These are phyloP conservation scores for Eublepharis macularius DNA, from an alignment of 2,113 vertebrate genomes.

Conservation along the genomic window DNA sequence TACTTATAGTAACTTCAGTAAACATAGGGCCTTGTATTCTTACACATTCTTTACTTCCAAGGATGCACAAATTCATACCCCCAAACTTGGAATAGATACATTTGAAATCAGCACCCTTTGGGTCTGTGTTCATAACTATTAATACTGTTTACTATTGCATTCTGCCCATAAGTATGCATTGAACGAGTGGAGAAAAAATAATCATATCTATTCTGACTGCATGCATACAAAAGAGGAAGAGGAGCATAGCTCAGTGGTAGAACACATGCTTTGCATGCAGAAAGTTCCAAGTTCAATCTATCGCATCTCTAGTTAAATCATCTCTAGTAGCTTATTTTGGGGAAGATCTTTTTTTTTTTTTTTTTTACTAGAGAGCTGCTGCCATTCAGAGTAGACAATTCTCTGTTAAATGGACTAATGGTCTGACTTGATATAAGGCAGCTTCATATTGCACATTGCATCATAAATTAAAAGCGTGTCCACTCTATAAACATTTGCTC, in stretches of 20 bases:
- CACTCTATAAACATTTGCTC: background rate
- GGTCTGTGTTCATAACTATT: background rate
- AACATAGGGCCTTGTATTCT: constrained; percentile 68
- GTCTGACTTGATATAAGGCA: too few species aligned
- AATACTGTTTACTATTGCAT: background rate
- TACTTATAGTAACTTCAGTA: constrained; percentile 65
- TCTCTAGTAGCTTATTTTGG: too few species aligned
- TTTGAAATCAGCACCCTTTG: background rate
- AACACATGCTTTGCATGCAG: too few species aligned
- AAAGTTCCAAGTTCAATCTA: too few species aligned
- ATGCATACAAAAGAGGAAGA: background rate
- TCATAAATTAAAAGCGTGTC: background rate
- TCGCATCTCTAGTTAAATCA: too few species aligned
- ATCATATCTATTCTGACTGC: background rate
- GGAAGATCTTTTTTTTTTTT: too few species aligned
- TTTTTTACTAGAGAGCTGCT: too few species aligned
- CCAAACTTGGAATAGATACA: background rate
- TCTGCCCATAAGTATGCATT: background rate
- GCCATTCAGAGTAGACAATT: too few species aligned
- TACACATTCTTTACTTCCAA: constrained; percentile 70
- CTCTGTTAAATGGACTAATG: too few species aligned
- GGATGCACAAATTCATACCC: constrained; percentile 27
- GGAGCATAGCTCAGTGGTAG: too few species aligned
- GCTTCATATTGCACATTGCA: background rate
- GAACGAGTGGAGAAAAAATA: background rate